Evolutionary conservation across 2,888 invertebrate genomes (phyloP), one percentile per base, ranked within the genome.

Genomic region (Crioceris asparagi): DNA sequence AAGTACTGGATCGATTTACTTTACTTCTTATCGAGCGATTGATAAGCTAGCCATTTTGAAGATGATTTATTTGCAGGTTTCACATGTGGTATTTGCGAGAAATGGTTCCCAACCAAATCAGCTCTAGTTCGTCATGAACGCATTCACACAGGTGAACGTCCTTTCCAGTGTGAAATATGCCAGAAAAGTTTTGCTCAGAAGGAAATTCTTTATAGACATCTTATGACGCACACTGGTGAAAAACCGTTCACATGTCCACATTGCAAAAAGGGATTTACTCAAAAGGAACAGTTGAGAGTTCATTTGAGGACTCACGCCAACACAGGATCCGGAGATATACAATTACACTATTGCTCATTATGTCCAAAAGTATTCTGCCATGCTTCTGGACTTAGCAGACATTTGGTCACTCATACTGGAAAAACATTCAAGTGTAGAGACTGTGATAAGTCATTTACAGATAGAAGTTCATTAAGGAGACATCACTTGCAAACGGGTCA

Each of bases 131-230:
- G 83, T 1, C 83, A 84, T 60, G 70, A 70, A 61, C 70, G 79
- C 38, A 75, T 75, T 34, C 83, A 83, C 61, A 75, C 77, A 1
- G 79, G 77, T 44, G 71, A 66, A 45, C 51, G 64, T 29, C 74
- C 74, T 2, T 72, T 67, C 50, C 64, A 66, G 29, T 74, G 74
- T 49, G 65, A 66, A 2, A 57, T 66, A 8, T 79, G 79, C 49
- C 69, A 70, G 27, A 70, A 73, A 43, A 72, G 72, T 32, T 84
- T 84, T 59, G 74, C 78, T n/a, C 84, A 84, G 62, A 77, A 77
- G 38, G 80, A 78, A 57, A 79, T 83, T 47, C 65, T 78, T 32
- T 71, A 67, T 44, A 58, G 79, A 0, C 81, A 81, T 57, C 60
- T 70, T 52, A 71, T 76, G 57, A 70, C 68, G 0, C 74, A 74